Percentiles rank a stretch among this genome's conserved stretches.
phyloP scores from a whole-genome alignment of 2,888 invertebrate species.

The Aethes cnicana region DNA sequence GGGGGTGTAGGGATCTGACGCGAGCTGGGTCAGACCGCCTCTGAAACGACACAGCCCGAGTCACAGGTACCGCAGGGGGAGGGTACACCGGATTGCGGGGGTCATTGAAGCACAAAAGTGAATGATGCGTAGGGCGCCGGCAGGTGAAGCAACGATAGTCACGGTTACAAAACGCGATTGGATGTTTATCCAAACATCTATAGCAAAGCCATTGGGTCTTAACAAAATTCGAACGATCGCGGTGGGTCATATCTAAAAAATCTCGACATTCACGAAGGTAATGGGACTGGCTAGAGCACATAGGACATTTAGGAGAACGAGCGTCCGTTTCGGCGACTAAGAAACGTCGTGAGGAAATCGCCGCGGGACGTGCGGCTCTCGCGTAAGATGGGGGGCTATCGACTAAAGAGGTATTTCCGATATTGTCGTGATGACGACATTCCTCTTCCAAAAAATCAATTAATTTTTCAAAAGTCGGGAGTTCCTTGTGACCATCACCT shows the following conservation, averaged over 20 bases:
- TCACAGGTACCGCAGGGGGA: not conserved
- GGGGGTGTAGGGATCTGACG: not conserved
- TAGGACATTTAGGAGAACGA: not conserved
- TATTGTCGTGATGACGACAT: not conserved
- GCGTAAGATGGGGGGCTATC: not conserved
- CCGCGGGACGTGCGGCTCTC: not conserved
- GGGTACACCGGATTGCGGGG: not conserved
- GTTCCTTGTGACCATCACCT: not conserved
- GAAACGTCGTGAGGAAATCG: not conserved
- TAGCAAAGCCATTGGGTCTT: not conserved
- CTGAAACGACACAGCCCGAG: not conserved
- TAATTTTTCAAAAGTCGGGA: not conserved
- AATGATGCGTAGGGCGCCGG: not conserved
- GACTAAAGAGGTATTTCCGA: not conserved
- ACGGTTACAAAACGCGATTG: not conserved
- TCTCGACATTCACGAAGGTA: not conserved
- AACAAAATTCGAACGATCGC: not conserved
- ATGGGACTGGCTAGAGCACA: not conserved
- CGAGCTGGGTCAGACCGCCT: not conserved
- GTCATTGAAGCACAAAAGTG: not conserved
- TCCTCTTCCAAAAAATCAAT: not conserved
- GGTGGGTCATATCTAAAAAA: not conserved
- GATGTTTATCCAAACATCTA: not conserved
- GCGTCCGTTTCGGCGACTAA: not conserved
- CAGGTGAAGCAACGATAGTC: not conserved